Evolutionary conservation across 2,113 vertebrate genomes (phyloP).

Genomic region (Cnemophilus loriae): DNA sequence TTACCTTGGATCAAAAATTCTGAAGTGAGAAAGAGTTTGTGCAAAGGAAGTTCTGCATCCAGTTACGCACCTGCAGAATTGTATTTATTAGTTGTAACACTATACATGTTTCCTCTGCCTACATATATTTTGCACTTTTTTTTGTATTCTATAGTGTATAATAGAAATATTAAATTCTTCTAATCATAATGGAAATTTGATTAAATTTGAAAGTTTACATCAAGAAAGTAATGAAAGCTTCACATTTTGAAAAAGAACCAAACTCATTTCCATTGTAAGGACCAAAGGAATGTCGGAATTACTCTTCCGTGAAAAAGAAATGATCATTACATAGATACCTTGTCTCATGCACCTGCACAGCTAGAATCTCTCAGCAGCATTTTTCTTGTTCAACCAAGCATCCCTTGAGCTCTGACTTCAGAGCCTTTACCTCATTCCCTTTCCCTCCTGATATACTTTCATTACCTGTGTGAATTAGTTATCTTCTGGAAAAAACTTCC

Average conservation of each 20-base stretch:
- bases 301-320: not conserved
- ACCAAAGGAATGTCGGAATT: not conserved
- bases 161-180: not conserved
- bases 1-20: not conserved
- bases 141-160: not conserved
- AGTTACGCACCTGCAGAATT: not conserved
- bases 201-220: not conserved
- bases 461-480: not conserved
- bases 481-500: not conserved
- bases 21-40: not conserved
- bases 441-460: not conserved
- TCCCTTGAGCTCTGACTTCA: not conserved
- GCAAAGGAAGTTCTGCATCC: not conserved
- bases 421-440: not conserved
- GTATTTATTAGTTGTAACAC: not conserved
- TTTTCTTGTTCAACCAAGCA: not conserved
- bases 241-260: not conserved
- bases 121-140: not conserved
- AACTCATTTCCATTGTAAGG: not conserved
- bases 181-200: not conserved
- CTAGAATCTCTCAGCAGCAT: not conserved
- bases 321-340: not conserved
- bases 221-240: not conserved
- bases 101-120: not conserved
- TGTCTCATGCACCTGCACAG: not conserved